A percentile compares a stretch with the other conserved stretches of the same genome.
These are phyloP conservation scores for Micronycteris hirsuta DNA, from an alignment of 2,113 vertebrate genomes.

Conservation along the genomic window DNA sequence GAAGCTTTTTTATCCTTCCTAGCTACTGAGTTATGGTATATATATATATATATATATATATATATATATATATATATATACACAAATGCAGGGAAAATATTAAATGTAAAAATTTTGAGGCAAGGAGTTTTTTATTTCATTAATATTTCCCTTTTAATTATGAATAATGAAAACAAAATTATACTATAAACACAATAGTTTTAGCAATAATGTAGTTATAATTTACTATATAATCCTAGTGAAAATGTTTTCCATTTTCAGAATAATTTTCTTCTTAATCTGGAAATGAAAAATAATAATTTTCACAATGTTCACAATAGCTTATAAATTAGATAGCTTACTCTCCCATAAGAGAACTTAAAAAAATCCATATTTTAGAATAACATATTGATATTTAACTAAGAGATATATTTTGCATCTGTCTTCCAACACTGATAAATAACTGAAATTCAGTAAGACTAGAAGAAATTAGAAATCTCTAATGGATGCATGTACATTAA, in stretches of 20 bases:
- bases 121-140: slow-evolving; percentile 24
- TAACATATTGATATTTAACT: background rate
- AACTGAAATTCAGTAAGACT: background rate
- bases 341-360: background rate
- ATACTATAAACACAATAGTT: background rate
- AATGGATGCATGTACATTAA: background rate
- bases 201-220: slow-evolving; percentile 2
- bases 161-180: slow-evolving; percentile 44
- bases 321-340: background rate
- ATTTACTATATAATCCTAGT: background rate
- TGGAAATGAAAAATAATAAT: slow-evolving; percentile 40
- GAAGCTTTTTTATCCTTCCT: slow-evolving; percentile 59
- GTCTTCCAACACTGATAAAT: background rate
- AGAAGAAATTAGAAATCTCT: background rate
- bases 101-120: slow-evolving; percentile 45
- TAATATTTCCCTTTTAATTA: slow-evolving; percentile 49
- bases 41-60: too few relatives aligned
- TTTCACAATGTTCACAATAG: background rate
- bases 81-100: slow-evolving; percentile 30
- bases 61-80: too few relatives aligned
- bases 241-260: background rate
- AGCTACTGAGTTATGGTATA: slow-evolving; percentile 34
- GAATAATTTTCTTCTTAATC: slow-evolving; percentile 22
- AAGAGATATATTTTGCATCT: background rate
- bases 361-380: background rate